Conservation (phyloP, 2,888 invertebrate species). For the Muscina levida region DNA sequence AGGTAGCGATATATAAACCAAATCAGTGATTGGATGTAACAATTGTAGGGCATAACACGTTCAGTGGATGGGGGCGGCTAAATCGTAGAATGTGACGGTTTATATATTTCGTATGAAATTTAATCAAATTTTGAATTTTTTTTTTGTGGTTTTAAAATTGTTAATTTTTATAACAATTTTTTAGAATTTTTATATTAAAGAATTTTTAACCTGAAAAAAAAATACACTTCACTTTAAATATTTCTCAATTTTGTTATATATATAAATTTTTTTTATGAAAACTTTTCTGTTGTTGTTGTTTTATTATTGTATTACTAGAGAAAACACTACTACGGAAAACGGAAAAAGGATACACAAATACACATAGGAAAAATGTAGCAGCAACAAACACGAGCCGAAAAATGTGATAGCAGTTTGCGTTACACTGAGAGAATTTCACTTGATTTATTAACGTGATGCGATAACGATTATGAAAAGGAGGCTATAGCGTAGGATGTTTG, state of each 20-base stretch:
- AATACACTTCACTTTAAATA: constrained; percentile 4
- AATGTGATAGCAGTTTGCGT: neutral
- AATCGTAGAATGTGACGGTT: too few species aligned
- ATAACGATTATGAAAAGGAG: neutral
- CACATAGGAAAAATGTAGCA: constrained; percentile 8
- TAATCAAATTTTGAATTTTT: too few species aligned
- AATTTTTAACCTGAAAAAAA: neutral
- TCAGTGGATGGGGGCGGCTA: too few species aligned
- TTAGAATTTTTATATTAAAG: too few species aligned
- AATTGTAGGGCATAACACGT: constrained; percentile 41
- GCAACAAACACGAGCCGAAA: neutral
- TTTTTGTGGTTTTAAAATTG: too few species aligned
- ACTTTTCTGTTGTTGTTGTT: constrained; percentile 15
- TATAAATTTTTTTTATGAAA: constrained; percentile 13
- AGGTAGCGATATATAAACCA: too few species aligned
- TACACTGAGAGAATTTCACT: too few species aligned
- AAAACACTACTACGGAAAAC: neutral
- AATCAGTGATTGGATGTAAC: neutral
- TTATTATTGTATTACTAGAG: neutral
- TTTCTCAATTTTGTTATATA: constrained; percentile 51
- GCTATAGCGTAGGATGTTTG: neutral
- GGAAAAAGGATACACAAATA: constrained; percentile 34
- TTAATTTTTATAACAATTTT: too few species aligned
- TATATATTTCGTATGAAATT: too few species aligned
- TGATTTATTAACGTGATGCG: too few species aligned